These are phyloP conservation scores for Torymus aiolomorphi DNA, from an alignment of 2,888 invertebrate genomes.

Conservation along the genomic window DNA sequence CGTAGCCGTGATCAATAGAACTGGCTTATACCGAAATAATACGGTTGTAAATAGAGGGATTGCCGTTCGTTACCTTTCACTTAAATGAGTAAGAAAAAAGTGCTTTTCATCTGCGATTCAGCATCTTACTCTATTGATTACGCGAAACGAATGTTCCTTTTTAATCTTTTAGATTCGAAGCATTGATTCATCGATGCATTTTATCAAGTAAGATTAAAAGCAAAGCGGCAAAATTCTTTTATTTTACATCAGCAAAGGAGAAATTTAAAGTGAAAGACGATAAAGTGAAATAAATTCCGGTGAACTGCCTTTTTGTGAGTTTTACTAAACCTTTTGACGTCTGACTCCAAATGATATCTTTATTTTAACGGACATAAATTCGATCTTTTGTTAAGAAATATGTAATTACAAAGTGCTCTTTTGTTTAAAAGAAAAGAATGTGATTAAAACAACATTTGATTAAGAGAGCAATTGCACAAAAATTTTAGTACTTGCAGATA, in stretches of 20 bases:
- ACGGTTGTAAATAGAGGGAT: neutral
- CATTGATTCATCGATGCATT: slow-evolving; percentile 6
- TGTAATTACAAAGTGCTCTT: too few species aligned
- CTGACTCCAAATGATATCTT: too few species aligned
- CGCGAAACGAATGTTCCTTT: slow-evolving; percentile 6
- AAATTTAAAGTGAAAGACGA: slow-evolving; percentile 1
- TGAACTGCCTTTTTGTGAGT: too few species aligned
- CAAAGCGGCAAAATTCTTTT: neutral
- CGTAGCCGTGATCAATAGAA: too few species aligned
- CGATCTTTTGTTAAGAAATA: too few species aligned
- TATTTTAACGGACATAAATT: too few species aligned
- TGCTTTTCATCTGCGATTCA: slow-evolving; percentile 8
- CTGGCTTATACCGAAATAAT: too few species aligned
- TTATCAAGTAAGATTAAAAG: slow-evolving; percentile 17
- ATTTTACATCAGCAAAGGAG: neutral
- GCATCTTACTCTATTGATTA: slow-evolving; percentile 17
- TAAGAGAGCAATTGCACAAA: too few species aligned
- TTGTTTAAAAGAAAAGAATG: too few species aligned
- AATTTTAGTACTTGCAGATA: too few species aligned
- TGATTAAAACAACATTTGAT: too few species aligned
- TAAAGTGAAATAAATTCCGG: neutral
- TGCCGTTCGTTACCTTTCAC: neutral
- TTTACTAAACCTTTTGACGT: too few species aligned
- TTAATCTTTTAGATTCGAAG: slow-evolving; percentile 13
- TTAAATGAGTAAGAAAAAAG: slow-evolving; percentile 14